Evolutionary conservation across 2,888 invertebrate species (phyloP), one percentile per base, ranked within the genome.

Genomic region (Alloplasta piceator): DNA sequence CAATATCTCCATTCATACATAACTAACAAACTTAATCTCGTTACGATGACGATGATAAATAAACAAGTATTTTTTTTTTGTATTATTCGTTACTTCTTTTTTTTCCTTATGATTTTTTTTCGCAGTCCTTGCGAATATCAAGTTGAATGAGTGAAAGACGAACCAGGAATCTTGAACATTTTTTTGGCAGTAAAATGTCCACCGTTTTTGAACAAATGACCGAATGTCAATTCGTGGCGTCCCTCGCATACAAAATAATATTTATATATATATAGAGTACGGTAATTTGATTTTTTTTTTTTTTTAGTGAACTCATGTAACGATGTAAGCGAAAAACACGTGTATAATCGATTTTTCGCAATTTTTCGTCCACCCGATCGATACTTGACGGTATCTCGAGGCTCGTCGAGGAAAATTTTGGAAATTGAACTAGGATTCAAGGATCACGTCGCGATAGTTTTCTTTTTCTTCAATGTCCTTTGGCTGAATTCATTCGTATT

Each of bases 21-120:
- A 86, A 85, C 77, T 85, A 86, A 86, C 82, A 80, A 83, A 85
- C 82, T 68, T 82, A 85, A 79, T 83, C 73, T 85, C 80, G 83
- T 85, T 78, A 82, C 79, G 82, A 67, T 82, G 71, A 83, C 81
- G 77, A 80, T 55, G 72, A 80, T 73, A 77, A 83, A 84, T 83
- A 81, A 86, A 83, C 52, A 43, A 26, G 26, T 82, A 43, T 60
- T 67, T 77, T 48, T 41, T 48, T 61, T 61, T 71, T 9, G 5
- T n/a, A 16, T 77, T 66, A 63, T 63, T 63, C 9, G n/a, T 6
- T 55, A 48, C 73, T 70, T n/a, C 26, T 14, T 61, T 71, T 68
- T 43, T 72, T 26, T 67, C 56, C 39, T 48, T 68, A 38, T 10
- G n/a, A n/a, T n/a, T n/a, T n/a, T n/a, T n/a, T n/a, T n/a, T n/a